Evolutionary conservation across 2,888 invertebrate species (phyloP).

Genomic region (Macrophya alboannulata): DNA sequence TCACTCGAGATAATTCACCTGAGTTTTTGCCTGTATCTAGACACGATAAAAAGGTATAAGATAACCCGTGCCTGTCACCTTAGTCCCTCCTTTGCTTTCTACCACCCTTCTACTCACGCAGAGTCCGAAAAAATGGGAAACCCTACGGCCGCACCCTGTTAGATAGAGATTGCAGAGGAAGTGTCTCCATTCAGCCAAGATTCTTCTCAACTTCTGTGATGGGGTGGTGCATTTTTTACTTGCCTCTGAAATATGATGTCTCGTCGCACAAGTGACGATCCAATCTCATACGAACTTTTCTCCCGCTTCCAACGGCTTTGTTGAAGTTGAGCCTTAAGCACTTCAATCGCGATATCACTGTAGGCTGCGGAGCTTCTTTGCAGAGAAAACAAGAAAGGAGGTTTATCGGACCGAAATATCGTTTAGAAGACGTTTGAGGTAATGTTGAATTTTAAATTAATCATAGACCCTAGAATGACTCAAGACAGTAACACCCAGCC

Average conservation of each 20-base stretch:
- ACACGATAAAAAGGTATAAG: constrained; percentile 17
- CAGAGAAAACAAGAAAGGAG: constrained; percentile 46
- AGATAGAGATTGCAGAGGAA: constrained; percentile 51
- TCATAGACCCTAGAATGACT: neutral
- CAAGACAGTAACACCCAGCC: constrained; percentile 47
- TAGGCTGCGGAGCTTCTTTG: neutral
- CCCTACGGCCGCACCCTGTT: constrained; percentile 47
- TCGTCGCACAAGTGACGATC: constrained; percentile 49
- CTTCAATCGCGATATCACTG: constrained; percentile 45
- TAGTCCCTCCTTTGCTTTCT: constrained; percentile 3
- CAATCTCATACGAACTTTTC: constrained; percentile 47
- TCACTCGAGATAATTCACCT: neutral
- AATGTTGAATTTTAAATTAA: constrained; percentile 30
- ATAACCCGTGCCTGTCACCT: constrained; percentile 38
- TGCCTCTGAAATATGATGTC: constrained; percentile 52
- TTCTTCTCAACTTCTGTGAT: constrained; percentile 44
- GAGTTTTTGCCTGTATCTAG: neutral
- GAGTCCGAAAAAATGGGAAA: constrained; percentile 41
- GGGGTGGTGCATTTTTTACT: constrained; percentile 52
- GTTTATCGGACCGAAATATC: constrained; percentile 18
- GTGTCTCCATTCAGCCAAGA: constrained; percentile 46
- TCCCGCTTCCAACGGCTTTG: constrained; percentile 41
- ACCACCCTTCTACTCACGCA: constrained; percentile 17
- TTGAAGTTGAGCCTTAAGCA: constrained; percentile 32
- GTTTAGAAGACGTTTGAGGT: constrained; percentile 23